These are phyloP conservation scores for Tachycineta bicolor DNA, from an alignment of 2,113 vertebrate genomes.

Conservation along the genomic window DNA sequence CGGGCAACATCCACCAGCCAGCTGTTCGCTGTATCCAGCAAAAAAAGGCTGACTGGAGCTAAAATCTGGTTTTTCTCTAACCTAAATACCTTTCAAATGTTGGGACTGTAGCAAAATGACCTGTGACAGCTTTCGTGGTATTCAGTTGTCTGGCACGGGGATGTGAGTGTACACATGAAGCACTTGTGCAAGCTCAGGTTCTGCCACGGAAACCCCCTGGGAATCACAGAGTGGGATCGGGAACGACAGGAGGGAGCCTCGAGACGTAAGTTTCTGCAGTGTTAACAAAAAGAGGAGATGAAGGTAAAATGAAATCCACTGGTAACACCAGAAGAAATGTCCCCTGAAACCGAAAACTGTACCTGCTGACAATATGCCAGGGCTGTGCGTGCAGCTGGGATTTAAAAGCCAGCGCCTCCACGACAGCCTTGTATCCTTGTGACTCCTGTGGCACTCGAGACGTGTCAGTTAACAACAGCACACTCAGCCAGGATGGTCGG, in stretches of 20 bases:
- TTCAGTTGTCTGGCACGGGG: not conserved
- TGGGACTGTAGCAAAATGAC: not conserved
- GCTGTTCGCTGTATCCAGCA: not conserved
- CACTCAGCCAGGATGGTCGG: not conserved
- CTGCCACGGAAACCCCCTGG: not conserved
- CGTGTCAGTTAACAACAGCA: not conserved
- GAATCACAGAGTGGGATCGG: not conserved
- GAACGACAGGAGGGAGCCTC: not conserved
- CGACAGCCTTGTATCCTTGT: not conserved
- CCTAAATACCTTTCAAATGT: not conserved
- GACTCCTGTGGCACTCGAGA: not conserved
- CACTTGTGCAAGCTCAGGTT: not conserved
- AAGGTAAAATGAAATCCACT: not conserved
- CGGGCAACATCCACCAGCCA: not conserved
- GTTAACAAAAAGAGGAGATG: not conserved
- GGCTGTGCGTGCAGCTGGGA: not conserved
- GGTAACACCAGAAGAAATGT: not conserved
- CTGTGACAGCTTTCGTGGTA: not conserved
- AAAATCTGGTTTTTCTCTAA: not conserved
- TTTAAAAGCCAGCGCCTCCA: not conserved
- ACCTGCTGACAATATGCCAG: not conserved
- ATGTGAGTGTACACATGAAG: rapidly evolving
- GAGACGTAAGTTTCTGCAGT: not conserved
- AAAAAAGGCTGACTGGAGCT: not conserved
- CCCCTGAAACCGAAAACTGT: not conserved